phyloP scores from a whole-genome alignment of 2,888 invertebrate species.

The Alviniconcha strummeri region DNA sequence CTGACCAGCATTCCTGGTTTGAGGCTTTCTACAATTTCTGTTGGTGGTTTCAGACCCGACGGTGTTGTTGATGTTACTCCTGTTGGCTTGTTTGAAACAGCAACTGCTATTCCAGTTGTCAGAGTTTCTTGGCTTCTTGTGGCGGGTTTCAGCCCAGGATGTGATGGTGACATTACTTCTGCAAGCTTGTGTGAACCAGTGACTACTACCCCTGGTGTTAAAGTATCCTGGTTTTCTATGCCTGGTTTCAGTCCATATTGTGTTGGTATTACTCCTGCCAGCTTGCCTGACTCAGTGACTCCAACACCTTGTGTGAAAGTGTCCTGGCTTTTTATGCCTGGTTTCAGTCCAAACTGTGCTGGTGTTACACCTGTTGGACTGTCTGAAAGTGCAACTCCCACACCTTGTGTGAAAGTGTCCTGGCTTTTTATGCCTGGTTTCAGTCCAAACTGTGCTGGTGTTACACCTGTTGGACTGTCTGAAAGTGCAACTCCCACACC shows the following conservation, averaged over 20 bases:
- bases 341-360: not conserved
- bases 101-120: too few relatives aligned
- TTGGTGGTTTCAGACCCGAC: not conserved
- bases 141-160: too few relatives aligned
- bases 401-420: not conserved
- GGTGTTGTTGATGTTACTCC: not conserved
- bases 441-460: not conserved
- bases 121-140: too few relatives aligned
- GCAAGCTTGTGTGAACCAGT: not conserved
- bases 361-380: too few relatives aligned
- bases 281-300: too few relatives aligned
- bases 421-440: not conserved
- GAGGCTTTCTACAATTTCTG: not conserved
- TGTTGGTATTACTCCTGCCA: too few relatives aligned
- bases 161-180: not conserved
- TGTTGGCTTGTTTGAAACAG: too few relatives aligned
- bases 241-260: not conserved
- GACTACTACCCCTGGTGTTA: not conserved
- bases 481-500: too few relatives aligned
- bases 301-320: not conserved
- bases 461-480: too few relatives aligned
- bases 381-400: too few relatives aligned
- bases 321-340: not conserved
- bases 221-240: not conserved
- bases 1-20: not conserved